Percentiles rank a stretch among this genome's conserved stretches.
phyloP scores from a whole-genome alignment of 2,797 vertebrate species.

The Typhlichthys subterraneus region DNA sequence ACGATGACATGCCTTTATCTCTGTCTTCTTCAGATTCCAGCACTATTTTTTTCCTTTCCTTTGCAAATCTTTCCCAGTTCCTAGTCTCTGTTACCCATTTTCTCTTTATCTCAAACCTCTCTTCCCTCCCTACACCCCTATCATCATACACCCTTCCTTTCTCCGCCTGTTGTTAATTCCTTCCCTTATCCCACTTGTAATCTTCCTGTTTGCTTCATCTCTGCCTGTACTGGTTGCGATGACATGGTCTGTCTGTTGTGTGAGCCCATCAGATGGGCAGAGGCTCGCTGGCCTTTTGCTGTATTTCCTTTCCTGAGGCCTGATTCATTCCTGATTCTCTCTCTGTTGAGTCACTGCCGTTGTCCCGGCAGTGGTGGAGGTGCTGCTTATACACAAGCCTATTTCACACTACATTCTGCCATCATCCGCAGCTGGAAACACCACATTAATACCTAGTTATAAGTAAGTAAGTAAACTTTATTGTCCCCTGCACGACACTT shows the following conservation, averaged over 20 bases:
- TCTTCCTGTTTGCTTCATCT: background rate
- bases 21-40: no score
- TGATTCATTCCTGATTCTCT: background rate
- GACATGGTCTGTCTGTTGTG: conserved; percentile 10
- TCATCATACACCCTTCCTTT: conserved; percentile 8
- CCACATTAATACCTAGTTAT: no score
- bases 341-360: background rate
- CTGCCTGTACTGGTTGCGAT: conserved; percentile 1
- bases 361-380: conserved; percentile 22
- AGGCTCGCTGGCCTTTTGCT: background rate
- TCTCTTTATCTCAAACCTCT: background rate
- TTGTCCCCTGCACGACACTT: no score
- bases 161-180: conserved; percentile 23
- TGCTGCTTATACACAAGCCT: background rate
- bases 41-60: background rate
- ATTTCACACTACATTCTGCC: conserved; percentile 1
- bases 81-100: background rate
- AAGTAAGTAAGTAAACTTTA: no score
- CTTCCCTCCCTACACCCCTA: conserved; percentile 2
- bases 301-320: conserved; percentile 25
- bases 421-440: conserved; percentile 3
- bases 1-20: no score
- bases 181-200: background rate
- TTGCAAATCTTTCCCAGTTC: no score
- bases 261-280: conserved; percentile 45